Evolutionary conservation across 64 coral and sea anemone genomes (phyloP), one percentile per base, ranked within the genome.

Genomic region (Anthopleura sola): DNA sequence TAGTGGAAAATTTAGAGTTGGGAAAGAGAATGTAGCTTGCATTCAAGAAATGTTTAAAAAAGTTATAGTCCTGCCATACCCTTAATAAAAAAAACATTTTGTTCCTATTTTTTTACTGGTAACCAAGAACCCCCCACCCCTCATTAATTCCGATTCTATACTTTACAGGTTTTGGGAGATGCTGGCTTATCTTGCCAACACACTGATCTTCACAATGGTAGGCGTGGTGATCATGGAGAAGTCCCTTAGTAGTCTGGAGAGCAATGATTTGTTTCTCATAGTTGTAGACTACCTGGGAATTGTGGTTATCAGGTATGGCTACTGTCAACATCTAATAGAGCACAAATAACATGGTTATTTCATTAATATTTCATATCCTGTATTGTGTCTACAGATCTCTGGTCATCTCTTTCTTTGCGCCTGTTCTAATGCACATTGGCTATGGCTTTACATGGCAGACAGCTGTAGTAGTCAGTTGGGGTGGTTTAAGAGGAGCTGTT

Each of bases 361-460:
- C 14, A 84, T 94, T 15, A 89, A 85, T 26, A 91, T 33, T 69
- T 9, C 24, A 62, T n/a, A n/a, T 26, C 31, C 11, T 71, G 66
- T 29, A n/a, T 23, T 62, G 21, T 85, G 12, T 51, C 23, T 24
- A 19, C 60, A 99, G 97, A 55, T 93, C 92, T 24, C 56, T 94
- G 36, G 97, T 99, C 2, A 84, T 99, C 62, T 80, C 91, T 31
- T 76, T 84, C 23, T 92, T 94, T 50, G 84, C 92, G 18, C 97
- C 97, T 49, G 66, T 99, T n/a, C 75, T 99, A 9, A 88, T 92
- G 31, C 90, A 83, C 13, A 92, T 92, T 50, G 97, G 97, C 13
- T 99, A 99, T 77, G 97, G 97, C 36, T 86, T 99, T n/a, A 90
- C 77, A 12, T 99, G 97, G 97, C 97, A 99, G 87, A 99, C 68